Conservation (phyloP, 2,113 vertebrate genomes). For the Cynoglossus semilaevis region DNA sequence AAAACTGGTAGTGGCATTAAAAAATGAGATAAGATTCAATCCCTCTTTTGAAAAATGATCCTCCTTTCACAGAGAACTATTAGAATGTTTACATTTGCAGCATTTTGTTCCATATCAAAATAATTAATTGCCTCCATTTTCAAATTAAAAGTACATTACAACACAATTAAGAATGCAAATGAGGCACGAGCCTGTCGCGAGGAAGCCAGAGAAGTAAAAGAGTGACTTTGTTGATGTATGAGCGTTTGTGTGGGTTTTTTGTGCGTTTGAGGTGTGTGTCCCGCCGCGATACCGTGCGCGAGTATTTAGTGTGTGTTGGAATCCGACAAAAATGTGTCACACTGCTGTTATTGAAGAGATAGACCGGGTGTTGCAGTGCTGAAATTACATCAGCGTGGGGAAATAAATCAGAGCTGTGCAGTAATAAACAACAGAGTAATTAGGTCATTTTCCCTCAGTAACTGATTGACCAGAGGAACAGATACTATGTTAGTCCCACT, state of each 20-base stretch:
- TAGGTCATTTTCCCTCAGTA: constrained; percentile 58
- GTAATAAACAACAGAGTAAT: constrained; percentile 68
- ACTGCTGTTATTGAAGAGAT: constrained; percentile 46
- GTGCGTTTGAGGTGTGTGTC: constrained; percentile 63
- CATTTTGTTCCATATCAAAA: constrained; percentile 79
- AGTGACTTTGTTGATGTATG: constrained; percentile 67
- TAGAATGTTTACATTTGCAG: constrained; percentile 81
- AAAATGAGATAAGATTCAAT: constrained; percentile 73
- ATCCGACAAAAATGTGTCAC: constrained; percentile 20
- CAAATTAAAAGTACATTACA: constrained; percentile 84
- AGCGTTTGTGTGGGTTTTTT: constrained; percentile 44
- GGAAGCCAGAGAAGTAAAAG: constrained; percentile 64
- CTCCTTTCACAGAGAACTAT: constrained; percentile 72
- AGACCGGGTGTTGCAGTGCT: constrained; percentile 46
- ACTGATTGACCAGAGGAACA: constrained; percentile 46
- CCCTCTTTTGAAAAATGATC: constrained; percentile 77
- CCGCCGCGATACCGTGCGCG: constrained; percentile 54
- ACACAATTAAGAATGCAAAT: constrained; percentile 81
- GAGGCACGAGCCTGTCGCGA: constrained; percentile 66
- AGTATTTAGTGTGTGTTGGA: constrained; percentile 38
- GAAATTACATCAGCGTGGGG: constrained; percentile 59
- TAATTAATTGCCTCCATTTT: constrained; percentile 80
- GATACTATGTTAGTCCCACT: constrained; percentile 39
- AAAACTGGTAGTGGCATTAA: constrained; percentile 48
- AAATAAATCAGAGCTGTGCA: constrained; percentile 62